These are phyloP conservation scores for Orycteropus afer DNA, from an alignment of 2,113 vertebrate species.

Conservation along the genomic window DNA sequence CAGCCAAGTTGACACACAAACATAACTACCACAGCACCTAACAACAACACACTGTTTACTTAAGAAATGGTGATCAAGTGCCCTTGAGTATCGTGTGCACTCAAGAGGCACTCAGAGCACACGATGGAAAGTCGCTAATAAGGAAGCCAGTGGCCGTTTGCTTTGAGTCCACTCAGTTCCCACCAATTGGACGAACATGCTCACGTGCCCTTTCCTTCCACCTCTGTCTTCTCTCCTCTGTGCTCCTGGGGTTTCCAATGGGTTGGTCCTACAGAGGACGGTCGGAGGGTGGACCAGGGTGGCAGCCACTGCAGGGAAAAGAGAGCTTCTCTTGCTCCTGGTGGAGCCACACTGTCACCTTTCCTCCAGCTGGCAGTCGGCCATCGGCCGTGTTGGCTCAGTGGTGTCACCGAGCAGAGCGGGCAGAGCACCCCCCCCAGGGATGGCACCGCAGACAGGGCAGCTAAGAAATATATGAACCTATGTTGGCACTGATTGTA, in stretches of 20 bases:
- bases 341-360: neutral
- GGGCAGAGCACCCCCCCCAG: neutral
- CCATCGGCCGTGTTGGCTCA: neutral
- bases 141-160: too few relatives aligned
- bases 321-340: neutral
- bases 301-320: neutral
- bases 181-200: too few relatives aligned
- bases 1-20: too few relatives aligned
- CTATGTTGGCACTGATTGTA: neutral
- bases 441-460: conserved; percentile 12
- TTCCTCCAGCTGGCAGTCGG: neutral
- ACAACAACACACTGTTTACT: too few relatives aligned
- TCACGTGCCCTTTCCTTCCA: neutral
- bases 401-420: neutral
- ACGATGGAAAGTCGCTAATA: too few relatives aligned
- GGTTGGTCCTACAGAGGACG: neutral
- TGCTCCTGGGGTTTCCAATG: neutral
- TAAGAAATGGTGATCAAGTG: too few relatives aligned
- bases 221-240: neutral
- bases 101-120: too few relatives aligned
- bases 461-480: neutral
- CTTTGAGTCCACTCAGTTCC: too few relatives aligned
- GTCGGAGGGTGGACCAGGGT: neutral
- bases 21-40: too few relatives aligned
- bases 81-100: too few relatives aligned